These are phyloP conservation scores for Brachystomella parvula DNA, from an alignment of 1,140 invertebrate species.

Conservation along the genomic window DNA sequence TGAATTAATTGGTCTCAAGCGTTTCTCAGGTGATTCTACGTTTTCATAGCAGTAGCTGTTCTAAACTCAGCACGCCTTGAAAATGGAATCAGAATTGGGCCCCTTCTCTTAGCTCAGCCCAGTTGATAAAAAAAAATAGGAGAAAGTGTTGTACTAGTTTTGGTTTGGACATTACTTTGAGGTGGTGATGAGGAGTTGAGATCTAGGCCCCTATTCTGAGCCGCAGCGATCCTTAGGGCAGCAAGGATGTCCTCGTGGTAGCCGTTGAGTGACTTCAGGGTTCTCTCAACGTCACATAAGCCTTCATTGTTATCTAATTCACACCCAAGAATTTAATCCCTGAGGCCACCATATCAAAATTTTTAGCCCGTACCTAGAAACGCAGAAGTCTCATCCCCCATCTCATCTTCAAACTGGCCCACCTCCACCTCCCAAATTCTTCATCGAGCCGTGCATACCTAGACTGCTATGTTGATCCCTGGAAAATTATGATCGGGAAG, in stretches of 20 bases:
- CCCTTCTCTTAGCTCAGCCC: no score
- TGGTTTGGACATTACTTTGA: constrained; percentile 29
- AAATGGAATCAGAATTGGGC: no score
- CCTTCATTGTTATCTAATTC: constrained; percentile 63
- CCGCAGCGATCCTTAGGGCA: constrained; percentile 69
- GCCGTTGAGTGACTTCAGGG: constrained; percentile 75
- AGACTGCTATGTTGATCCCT: constrained; percentile 38
- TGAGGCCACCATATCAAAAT: no score
- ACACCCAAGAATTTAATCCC: constrained; percentile 60
- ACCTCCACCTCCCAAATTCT: constrained; percentile 29
- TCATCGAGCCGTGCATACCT: constrained; percentile 36
- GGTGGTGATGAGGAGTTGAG: constrained; percentile 31
- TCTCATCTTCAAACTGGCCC: constrained; percentile 25
- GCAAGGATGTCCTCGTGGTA: constrained; percentile 88
- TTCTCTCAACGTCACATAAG: constrained; percentile 49
- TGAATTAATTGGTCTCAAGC: no score
- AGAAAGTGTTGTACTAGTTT: constrained; percentile 7
- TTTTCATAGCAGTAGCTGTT: no score
- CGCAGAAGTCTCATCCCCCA: constrained; percentile 38
- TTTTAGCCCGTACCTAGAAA: constrained; percentile 49
- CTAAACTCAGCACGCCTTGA: no score
- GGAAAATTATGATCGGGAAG: neutral
- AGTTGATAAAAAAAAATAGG: constrained; percentile 13
- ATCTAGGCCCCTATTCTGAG: constrained; percentile 51
- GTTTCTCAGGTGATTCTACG: neutral